These are phyloP conservation scores for Philotrypesis tridentata DNA, from an alignment of 1,140 invertebrate genomes.

Conservation along the genomic window DNA sequence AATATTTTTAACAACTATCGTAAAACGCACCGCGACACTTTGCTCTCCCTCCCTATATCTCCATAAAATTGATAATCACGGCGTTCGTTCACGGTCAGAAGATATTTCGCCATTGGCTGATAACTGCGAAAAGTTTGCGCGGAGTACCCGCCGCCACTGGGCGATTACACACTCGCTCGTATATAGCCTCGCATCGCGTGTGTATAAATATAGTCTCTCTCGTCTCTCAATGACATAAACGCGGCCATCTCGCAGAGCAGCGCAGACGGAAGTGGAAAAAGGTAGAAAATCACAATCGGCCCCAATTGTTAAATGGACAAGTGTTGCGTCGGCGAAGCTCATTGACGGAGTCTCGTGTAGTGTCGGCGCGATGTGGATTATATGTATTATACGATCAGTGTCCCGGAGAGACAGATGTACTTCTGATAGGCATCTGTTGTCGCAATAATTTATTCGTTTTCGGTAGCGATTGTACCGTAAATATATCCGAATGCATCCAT, in stretches of 20 bases:
- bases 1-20: conserved; percentile 8
- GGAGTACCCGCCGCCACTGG: neutral
- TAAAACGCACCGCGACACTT: neutral
- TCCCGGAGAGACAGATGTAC: no score
- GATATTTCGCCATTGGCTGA: conserved; percentile 8
- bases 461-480: no score
- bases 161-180: neutral
- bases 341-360: no score
- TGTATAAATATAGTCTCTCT: neutral
- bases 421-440: no score
- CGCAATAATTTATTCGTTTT: neutral
- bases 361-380: no score
- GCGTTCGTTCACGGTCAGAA: conserved; percentile 13
- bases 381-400: no score
- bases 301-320: conserved; percentile 31
- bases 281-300: neutral
- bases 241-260: conserved; percentile 33
- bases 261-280: neutral
- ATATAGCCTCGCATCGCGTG: neutral
- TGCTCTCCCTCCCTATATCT: neutral
- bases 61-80: conserved; percentile 21
- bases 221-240: conserved; percentile 3
- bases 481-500: no score
- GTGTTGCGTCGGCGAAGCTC: neutral
- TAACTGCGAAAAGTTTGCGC: neutral